A percentile compares a stretch with the other conserved stretches of the same genome.
Conservation (phyloP, 2,113 vertebrate species). For the Alouatta palliata region DNA sequence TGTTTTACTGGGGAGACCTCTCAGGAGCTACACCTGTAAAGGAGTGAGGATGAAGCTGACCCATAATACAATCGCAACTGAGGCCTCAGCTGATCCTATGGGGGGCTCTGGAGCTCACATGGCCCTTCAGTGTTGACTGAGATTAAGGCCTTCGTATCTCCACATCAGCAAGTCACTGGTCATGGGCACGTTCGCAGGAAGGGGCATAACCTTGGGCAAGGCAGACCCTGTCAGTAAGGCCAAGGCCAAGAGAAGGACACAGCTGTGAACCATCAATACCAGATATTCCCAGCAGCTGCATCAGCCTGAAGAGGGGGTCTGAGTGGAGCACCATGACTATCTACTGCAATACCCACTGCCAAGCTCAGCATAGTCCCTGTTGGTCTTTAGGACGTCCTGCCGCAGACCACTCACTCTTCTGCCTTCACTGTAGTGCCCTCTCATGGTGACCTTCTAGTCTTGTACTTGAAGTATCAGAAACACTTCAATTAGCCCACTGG, state of each 20-base stretch:
- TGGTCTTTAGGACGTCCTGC: background rate
- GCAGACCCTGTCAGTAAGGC: background rate
- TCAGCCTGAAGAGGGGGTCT: accelerated
- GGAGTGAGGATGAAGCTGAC: background rate
- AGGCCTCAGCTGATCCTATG: background rate
- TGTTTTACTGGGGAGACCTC: background rate
- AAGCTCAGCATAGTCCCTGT: background rate
- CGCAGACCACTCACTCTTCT: background rate
- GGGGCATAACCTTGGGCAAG: background rate
- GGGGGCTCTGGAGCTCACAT: background rate
- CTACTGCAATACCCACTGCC: background rate
- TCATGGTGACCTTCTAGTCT: background rate
- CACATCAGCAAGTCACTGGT: background rate
- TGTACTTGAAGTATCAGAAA: background rate
- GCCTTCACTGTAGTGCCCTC: background rate
- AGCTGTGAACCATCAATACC: background rate
- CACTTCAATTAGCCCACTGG: background rate
- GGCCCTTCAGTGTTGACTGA: background rate
- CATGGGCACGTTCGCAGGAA: background rate
- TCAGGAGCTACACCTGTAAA: background rate
- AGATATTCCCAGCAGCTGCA: background rate
- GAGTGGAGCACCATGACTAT: no score
- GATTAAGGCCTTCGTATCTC: background rate
- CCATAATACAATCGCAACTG: background rate
- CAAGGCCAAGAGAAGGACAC: background rate